phyloP scores from a whole-genome alignment of 2,113 vertebrate genomes.

The Rafetus swinhoei region DNA sequence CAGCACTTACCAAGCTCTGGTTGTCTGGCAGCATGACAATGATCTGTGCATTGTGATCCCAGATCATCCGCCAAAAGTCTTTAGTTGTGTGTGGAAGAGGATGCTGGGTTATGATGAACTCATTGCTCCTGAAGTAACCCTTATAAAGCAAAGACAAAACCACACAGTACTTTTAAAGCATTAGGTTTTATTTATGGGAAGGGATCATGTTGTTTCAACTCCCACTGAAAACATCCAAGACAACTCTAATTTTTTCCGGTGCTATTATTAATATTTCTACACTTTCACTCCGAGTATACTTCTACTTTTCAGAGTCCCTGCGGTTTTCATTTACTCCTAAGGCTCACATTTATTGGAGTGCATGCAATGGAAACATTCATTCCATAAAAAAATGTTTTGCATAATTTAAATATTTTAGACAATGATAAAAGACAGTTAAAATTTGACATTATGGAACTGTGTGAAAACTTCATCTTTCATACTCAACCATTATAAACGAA shows the following conservation, averaged over 20 bases:
- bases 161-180: slow-evolving; percentile 13
- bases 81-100: slow-evolving; percentile 95
- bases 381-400: slow-evolving; percentile 60
- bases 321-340: slow-evolving; percentile 71
- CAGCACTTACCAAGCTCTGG: slow-evolving; percentile 88
- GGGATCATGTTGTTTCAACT: slow-evolving; percentile 17
- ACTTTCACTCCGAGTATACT: slow-evolving; percentile 46
- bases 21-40: slow-evolving; percentile 96
- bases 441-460: slow-evolving; percentile 60
- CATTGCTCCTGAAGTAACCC: slow-evolving; percentile 94
- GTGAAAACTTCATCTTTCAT: slow-evolving; percentile 65
- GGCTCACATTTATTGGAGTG: slow-evolving; percentile 60
- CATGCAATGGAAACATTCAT: slow-evolving; percentile 54
- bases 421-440: slow-evolving; percentile 53
- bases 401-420: slow-evolving; percentile 63
- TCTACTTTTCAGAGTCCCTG: slow-evolving; percentile 45
- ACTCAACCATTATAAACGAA: slow-evolving; percentile 63
- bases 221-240: background rate
- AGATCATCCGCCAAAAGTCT: slow-evolving; percentile 98
- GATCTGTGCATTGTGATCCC: slow-evolving; percentile 97
- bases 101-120: slow-evolving; percentile 97
- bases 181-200: slow-evolving; percentile 40
- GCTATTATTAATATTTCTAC: slow-evolving; percentile 24
- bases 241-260: slow-evolving; percentile 26
- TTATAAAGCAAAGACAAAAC: slow-evolving; percentile 72